Evolutionary conservation across 2,113 vertebrate genomes (phyloP).

Genomic region (Nycticryphes semicollaris): DNA sequence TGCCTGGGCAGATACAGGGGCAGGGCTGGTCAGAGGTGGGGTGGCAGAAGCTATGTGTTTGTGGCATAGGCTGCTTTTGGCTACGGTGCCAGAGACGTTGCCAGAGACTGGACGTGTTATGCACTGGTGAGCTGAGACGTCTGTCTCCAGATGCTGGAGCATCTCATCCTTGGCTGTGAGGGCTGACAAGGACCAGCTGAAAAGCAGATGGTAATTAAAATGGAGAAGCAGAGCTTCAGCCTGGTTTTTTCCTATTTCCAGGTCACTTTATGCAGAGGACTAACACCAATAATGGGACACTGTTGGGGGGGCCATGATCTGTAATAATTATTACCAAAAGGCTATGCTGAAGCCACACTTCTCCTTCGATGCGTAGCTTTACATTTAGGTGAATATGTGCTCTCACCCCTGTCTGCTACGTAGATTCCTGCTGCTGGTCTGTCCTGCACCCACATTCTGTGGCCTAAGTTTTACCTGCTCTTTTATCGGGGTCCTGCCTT

Average conservation of each 20-base stretch:
- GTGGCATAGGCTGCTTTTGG: background rate
- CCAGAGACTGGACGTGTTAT: background rate
- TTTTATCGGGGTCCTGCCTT: background rate
- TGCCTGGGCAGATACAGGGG: fast-evolving
- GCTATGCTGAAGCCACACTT: fast-evolving
- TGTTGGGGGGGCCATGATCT: background rate
- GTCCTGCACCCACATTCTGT: fast-evolving
- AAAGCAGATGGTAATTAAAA: background rate
- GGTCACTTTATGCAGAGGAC: background rate
- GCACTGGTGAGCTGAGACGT: background rate
- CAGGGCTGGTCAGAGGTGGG: background rate
- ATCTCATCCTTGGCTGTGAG: background rate
- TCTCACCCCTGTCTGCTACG: background rate
- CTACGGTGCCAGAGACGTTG: fast-evolving
- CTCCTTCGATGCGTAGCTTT: background rate
- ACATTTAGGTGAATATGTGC: background rate
- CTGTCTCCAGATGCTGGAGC: background rate
- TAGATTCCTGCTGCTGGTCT: background rate
- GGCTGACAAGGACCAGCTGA: slow-evolving; percentile 14
- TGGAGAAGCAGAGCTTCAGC: background rate
- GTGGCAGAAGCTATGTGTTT: background rate
- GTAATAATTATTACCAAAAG: background rate
- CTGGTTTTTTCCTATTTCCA: background rate
- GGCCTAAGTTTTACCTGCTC: background rate
- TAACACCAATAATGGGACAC: too few species aligned